Base-by-base conservation (phyloP, 2,797 vertebrate genomes). In the Momotus momota region DNA sequence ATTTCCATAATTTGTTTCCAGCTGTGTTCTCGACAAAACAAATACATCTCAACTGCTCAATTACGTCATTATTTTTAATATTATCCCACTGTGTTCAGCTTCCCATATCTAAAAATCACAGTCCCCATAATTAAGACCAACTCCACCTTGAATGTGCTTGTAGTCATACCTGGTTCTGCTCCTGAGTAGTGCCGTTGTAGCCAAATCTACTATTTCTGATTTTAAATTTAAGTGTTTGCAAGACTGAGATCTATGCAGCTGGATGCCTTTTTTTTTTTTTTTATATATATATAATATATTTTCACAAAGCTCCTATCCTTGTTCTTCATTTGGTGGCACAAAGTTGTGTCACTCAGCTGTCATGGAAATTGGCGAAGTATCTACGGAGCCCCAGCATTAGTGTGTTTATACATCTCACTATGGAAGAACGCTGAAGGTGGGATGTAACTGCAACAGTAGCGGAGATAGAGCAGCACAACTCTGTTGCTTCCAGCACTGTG, bases 401-500 rank as follows among this genome's bases (percentile, higher is more conserved):
- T 58, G 15, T 43, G 10, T 74, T 81, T 75, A 27, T 78, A 1
- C 13, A 38, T 49, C 88, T 81, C 9, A 5, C 19, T 58, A 0
- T 22, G 33, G 67, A 12, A 29, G 52, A 46, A 5, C 10, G 10
- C 31, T 49, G 64, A 41, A 62, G 35, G 29, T 69, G 31, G 38
- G 38, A 11, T 86, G 4, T 35, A 31, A 29, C n/a, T 60, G 38
- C 49, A n/a, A 2, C 22, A 27, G 2, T 7, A 48, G 26, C 60
- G 9, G 6, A 31, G 71, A 3, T 0, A 27, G 29, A 79, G 40
- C 38, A 74, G 52, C 26, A 2, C 1, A 49, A 7, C 38, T 64
- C n/a, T 55, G 29, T 31, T 4, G 1, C 26, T 5, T 67, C 45
- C n/a, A 49, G 22, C 29, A 1, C 40, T 46, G 31, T 2, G 2